Conservation (phyloP, 2,797 vertebrate genomes). For the Eospalax fontanierii region DNA sequence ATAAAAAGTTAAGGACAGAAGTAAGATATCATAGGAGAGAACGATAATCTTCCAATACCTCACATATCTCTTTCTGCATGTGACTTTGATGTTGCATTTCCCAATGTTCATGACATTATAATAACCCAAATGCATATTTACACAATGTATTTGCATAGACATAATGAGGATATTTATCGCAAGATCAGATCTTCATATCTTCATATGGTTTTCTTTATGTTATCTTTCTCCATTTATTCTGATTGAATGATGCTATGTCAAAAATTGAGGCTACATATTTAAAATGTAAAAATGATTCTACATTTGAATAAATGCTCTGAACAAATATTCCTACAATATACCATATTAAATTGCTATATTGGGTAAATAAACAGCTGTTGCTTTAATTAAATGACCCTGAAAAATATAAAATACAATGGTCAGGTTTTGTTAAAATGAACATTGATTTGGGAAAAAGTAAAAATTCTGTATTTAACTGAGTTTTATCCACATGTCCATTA, state of each 20-base stretch:
- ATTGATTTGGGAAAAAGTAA: background rate
- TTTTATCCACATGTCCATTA: background rate
- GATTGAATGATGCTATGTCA: background rate
- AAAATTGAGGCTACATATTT: background rate
- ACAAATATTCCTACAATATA: background rate
- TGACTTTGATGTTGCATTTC: background rate
- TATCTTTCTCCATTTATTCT: background rate
- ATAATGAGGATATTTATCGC: background rate
- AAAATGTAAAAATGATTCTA: background rate
- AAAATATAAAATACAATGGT: background rate
- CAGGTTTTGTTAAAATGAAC: background rate
- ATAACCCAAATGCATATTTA: background rate
- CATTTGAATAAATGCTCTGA: background rate
- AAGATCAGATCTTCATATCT: background rate
- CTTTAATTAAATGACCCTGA: background rate
- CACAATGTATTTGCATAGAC: background rate
- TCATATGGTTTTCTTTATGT: background rate
- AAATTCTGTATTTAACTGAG: background rate
- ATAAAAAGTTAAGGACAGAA: background rate
- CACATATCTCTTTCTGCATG: background rate
- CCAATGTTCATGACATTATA: background rate
- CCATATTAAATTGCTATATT: background rate
- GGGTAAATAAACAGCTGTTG: background rate
- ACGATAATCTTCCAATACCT: background rate
- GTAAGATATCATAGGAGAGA: accelerated